phyloP scores from a whole-genome alignment of 2,888 invertebrate genomes.

The Dermolepida albohirtum region DNA sequence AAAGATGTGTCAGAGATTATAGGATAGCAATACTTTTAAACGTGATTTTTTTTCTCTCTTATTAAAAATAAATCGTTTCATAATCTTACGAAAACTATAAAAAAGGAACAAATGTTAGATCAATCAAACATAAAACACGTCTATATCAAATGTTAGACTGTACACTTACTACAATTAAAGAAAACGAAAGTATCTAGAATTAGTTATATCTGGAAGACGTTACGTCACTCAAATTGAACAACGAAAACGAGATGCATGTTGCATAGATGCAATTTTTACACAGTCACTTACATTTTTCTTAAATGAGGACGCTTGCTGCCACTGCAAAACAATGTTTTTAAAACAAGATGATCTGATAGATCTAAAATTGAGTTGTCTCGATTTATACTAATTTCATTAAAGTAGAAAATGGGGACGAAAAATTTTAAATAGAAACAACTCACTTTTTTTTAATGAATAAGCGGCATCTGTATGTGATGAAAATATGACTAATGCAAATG shows the following conservation, averaged over 20 bases:
- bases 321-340: constrained; percentile 21
- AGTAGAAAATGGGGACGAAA: too few relatives aligned
- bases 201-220: constrained; percentile 9
- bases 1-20: too few relatives aligned
- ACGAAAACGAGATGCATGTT: constrained; percentile 12
- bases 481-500: too few relatives aligned
- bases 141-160: not conserved
- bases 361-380: not conserved
- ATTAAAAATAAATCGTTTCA: too few relatives aligned
- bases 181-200: not conserved
- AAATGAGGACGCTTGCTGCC: constrained; percentile 24
- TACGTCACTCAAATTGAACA: constrained; percentile 20
- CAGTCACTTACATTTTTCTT: constrained; percentile 34
- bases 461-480: too few relatives aligned
- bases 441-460: too few relatives aligned
- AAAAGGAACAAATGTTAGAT: too few relatives aligned
- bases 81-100: too few relatives aligned
- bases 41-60: too few relatives aligned
- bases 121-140: too few relatives aligned
- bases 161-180: not conserved
- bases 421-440: too few relatives aligned
- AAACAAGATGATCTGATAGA: not conserved
- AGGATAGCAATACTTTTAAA: too few relatives aligned
- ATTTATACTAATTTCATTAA: not conserved
- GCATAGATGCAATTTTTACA: not conserved